These are phyloP conservation scores for Theropithecus gelada DNA, from an alignment of 2,113 vertebrate genomes.

Conservation along the genomic window DNA sequence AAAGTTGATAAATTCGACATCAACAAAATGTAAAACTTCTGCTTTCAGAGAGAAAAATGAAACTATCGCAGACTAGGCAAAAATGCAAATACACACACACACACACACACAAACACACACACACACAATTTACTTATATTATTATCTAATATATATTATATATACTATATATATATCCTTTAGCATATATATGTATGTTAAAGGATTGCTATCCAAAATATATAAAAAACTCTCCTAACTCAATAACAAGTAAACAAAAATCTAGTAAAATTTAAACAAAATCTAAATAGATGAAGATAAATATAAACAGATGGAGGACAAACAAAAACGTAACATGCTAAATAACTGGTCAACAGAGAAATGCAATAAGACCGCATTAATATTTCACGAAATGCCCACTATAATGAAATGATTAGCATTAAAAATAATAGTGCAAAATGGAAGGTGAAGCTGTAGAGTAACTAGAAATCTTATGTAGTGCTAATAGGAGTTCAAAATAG, in stretches of 20 bases:
- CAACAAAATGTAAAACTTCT: not conserved
- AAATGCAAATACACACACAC: not conserved
- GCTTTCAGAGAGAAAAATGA: not conserved
- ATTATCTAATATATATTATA: too few relatives aligned
- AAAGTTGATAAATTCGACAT: not conserved
- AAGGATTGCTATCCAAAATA: not conserved
- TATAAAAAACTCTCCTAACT: not conserved
- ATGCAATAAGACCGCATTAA: not conserved
- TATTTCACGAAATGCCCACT: not conserved
- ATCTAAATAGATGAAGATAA: not conserved
- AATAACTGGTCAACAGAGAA: not conserved
- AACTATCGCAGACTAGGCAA: not conserved
- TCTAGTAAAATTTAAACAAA: not conserved
- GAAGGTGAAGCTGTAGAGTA: not conserved
- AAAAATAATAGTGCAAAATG: not conserved
- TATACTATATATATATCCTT: too few relatives aligned
- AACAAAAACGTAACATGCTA: not conserved
- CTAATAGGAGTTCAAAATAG: not conserved
- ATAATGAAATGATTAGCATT: not conserved
- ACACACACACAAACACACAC: too few relatives aligned
- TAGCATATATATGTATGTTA: not conserved
- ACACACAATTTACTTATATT: too few relatives aligned
- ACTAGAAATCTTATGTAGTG: not conserved
- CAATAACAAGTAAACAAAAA: not conserved
- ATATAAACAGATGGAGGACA: not conserved